These are phyloP conservation scores for Lycorma delicatula DNA, from an alignment of 1,140 invertebrate genomes.

Conservation along the genomic window DNA sequence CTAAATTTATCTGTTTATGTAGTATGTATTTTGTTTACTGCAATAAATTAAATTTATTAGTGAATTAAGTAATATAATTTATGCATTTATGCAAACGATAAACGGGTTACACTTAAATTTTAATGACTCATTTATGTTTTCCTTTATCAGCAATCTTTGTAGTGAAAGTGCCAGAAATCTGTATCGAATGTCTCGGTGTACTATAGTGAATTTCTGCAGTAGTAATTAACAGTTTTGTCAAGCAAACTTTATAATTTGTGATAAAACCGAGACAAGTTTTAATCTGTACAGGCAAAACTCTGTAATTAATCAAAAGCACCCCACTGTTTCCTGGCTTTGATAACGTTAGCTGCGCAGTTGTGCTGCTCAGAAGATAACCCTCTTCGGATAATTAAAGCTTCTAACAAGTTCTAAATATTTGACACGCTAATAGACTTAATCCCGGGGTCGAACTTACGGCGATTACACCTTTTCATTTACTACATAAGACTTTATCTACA, in stretches of 20 bases:
- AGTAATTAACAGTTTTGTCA: constrained; percentile 1
- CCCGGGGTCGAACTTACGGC: not conserved
- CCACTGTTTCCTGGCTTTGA: not conserved
- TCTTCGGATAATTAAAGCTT: not conserved
- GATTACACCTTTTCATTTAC: constrained; percentile 4
- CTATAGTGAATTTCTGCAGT: not conserved
- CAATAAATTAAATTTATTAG: too few relatives aligned
- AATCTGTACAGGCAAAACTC: not conserved
- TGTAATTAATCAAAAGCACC: not conserved
- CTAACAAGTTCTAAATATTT: constrained; percentile 3
- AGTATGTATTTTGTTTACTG: too few relatives aligned
- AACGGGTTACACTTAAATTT: too few relatives aligned
- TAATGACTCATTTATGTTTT: too few relatives aligned
- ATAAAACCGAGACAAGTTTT: not conserved
- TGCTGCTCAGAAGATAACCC: not conserved
- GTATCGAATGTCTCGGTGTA: too few relatives aligned
- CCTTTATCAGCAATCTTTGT: too few relatives aligned
- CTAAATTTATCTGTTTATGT: too few relatives aligned
- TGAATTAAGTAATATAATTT: too few relatives aligned
- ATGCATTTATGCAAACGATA: too few relatives aligned
- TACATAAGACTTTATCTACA: not conserved
- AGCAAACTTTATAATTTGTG: not conserved
- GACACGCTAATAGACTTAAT: constrained; percentile 1
- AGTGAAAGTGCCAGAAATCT: too few relatives aligned
- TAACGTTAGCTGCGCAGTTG: not conserved